phyloP scores from a whole-genome alignment of 2,888 invertebrate genomes.

The Xylota segnis region DNA sequence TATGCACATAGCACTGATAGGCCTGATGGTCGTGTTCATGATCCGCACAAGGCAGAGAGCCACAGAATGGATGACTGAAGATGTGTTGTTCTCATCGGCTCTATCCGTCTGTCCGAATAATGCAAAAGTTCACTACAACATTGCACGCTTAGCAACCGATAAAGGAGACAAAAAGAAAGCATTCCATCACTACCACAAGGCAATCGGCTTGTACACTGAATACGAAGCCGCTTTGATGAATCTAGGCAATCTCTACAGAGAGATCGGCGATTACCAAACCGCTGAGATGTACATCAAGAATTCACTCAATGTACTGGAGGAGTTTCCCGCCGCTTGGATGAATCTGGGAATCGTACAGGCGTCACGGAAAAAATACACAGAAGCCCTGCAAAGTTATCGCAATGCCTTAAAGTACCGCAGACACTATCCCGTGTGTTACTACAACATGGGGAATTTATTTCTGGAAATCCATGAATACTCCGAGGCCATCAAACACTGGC shows the following conservation, averaged over 20 bases:
- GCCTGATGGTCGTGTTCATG: conserved; percentile 79
- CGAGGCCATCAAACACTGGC: conserved; percentile 93
- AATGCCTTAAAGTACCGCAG: conserved; percentile 91
- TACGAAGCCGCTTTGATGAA: conserved; percentile 97
- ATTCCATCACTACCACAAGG: conserved; percentile 90
- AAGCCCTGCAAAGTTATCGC: conserved; percentile 92
- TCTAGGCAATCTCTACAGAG: conserved; percentile 97
- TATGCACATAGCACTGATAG: conserved; percentile 52
- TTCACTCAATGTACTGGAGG: conserved; percentile 88
- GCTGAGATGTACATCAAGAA: conserved; percentile 93
- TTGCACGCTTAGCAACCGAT: conserved; percentile 94
- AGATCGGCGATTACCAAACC: conserved; percentile 94
- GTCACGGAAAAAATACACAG: conserved; percentile 88
- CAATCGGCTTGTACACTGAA: conserved; percentile 94
- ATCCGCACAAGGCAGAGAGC: conserved; percentile 88
- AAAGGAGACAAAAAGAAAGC: conserved; percentile 89
- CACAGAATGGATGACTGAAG: conserved; percentile 92
- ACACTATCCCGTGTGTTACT: conserved; percentile 96
- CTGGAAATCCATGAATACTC: conserved; percentile 90
- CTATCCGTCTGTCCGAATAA: conserved; percentile 95
- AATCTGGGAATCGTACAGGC: conserved; percentile 97
- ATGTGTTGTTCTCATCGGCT: conserved; percentile 91
- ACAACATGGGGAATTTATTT: conserved; percentile 97
- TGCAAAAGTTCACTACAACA: conserved; percentile 96
- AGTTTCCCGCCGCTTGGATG: conserved; percentile 99